These are phyloP conservation scores for Bubo blakistoni DNA, from an alignment of 2,113 vertebrate genomes.

Conservation along the genomic window DNA sequence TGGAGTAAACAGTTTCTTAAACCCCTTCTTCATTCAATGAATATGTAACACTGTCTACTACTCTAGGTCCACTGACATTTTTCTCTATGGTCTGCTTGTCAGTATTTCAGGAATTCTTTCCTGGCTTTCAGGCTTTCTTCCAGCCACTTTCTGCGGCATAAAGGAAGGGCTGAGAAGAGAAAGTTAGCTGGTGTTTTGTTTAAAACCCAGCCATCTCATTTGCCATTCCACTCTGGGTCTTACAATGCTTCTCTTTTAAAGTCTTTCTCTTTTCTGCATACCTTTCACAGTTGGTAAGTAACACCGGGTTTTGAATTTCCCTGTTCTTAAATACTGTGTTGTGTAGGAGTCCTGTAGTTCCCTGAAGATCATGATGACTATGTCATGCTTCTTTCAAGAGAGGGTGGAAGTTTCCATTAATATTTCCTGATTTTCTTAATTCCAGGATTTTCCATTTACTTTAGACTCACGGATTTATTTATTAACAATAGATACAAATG, in stretches of 20 bases:
- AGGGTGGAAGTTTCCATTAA: background rate
- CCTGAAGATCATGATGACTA: background rate
- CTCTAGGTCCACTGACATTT: background rate
- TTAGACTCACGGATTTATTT: background rate
- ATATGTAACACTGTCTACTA: background rate
- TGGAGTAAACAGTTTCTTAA: background rate
- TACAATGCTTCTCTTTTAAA: background rate
- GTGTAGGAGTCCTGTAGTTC: background rate
- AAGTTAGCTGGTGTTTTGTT: background rate
- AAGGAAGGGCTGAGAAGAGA: background rate
- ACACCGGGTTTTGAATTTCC: background rate
- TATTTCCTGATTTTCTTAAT: background rate
- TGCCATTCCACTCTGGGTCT: background rate
- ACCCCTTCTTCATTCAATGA: background rate
- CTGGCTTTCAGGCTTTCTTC: background rate
- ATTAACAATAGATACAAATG: background rate
- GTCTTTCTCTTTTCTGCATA: background rate
- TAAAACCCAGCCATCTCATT: background rate
- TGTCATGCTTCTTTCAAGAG: background rate
- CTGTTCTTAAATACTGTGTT: background rate
- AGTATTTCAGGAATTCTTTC: background rate
- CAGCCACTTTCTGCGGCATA: background rate
- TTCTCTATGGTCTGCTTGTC: background rate
- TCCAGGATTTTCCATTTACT: background rate
- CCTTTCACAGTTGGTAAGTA: background rate